These are phyloP conservation scores for Buathra laborator DNA, from an alignment of 2,888 invertebrate genomes.

Conservation along the genomic window DNA sequence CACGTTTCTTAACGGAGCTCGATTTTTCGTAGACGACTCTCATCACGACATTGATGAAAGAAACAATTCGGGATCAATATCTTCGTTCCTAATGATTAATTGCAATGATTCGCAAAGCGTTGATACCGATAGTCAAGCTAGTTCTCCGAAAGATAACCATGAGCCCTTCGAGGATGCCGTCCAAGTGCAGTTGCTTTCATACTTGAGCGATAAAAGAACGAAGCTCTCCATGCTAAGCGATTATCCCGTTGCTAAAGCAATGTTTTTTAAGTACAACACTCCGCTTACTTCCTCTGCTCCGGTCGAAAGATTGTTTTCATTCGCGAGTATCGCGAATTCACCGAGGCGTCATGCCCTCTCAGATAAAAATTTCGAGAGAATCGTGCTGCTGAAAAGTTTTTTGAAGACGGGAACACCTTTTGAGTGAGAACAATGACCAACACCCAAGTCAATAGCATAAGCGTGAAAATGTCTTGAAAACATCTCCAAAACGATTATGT, in stretches of 20 bases:
- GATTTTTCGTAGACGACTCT: too few relatives aligned
- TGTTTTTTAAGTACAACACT: slow-evolving; percentile 39
- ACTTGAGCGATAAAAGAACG: slow-evolving; percentile 23
- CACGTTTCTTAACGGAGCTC: background rate
- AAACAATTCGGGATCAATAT: slow-evolving; percentile 30
- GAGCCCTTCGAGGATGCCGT: background rate
- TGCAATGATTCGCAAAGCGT: slow-evolving; percentile 7
- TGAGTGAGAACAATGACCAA: too few relatives aligned
- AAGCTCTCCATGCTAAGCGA: slow-evolving; percentile 3
- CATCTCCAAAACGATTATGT: background rate
- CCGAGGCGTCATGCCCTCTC: background rate
- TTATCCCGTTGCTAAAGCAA: slow-evolving; percentile 25
- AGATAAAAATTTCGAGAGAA: too few relatives aligned
- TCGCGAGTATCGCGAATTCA: background rate
- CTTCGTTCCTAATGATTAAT: slow-evolving; percentile 2
- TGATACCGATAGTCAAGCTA: slow-evolving; percentile 21
- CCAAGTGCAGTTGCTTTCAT: slow-evolving; percentile 29
- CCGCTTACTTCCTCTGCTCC: too few relatives aligned
- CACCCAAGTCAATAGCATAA: too few relatives aligned
- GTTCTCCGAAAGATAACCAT: slow-evolving; percentile 9
- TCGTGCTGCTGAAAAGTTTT: too few relatives aligned
- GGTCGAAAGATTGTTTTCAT: background rate
- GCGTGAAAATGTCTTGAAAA: too few relatives aligned
- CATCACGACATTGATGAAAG: too few relatives aligned
- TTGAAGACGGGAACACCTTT: too few relatives aligned